Conservation (phyloP, 2,797 vertebrate genomes). For the Eulemur coronatus region DNA sequence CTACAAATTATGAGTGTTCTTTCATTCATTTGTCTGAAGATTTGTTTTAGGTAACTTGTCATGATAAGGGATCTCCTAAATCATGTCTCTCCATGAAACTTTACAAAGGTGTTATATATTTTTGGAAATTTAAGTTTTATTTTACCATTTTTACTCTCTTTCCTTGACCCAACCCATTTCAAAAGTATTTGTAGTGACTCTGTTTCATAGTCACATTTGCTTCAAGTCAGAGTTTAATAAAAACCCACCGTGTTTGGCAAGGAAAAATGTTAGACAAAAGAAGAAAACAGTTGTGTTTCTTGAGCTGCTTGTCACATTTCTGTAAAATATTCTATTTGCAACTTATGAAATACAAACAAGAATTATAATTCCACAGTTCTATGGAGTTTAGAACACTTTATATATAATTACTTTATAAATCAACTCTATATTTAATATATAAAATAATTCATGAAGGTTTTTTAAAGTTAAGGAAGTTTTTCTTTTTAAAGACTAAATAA, state of each 20-base stretch:
- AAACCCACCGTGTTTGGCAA: neutral
- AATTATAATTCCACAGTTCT: neutral
- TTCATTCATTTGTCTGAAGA: neutral
- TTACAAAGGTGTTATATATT: neutral
- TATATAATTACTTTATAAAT: neutral
- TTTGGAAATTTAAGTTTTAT: constrained; percentile 5
- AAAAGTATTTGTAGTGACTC: neutral
- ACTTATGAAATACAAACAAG: neutral
- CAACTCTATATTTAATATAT: neutral
- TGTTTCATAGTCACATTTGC: neutral
- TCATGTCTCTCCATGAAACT: neutral
- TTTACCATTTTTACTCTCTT: neutral
- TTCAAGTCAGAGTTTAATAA: constrained; percentile 25
- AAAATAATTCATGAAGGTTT: neutral
- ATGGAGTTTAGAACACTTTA: neutral
- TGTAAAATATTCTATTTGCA: neutral
- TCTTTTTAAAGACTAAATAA: neutral
- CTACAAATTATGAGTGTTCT: neutral
- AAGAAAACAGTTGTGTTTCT: neutral
- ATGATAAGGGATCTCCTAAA: neutral
- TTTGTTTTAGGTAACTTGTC: constrained; percentile 3
- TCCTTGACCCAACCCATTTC: neutral
- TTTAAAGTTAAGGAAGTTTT: neutral
- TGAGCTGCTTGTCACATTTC: neutral
- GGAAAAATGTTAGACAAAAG: neutral